Evolutionary conservation across 2,888 invertebrate species (phyloP).

Genomic region (Parnassius apollo): DNA sequence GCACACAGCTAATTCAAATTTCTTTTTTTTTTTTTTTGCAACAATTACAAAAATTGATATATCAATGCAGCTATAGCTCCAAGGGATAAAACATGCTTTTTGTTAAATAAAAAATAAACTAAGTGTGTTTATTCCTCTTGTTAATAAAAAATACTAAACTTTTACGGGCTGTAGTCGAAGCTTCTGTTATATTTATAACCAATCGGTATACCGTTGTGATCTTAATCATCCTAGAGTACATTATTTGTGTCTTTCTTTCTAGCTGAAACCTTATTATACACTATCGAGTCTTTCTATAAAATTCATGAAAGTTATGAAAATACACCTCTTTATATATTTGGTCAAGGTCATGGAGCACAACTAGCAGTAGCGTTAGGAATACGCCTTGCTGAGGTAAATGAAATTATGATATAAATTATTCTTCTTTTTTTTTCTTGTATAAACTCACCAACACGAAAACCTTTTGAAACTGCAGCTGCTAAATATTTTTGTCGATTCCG

Average conservation of each 20-base stretch:
- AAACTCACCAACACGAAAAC: not conserved
- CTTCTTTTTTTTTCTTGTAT: not conserved
- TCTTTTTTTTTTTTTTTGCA: too few relatives aligned
- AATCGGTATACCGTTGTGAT: not conserved
- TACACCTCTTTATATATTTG: conserved; percentile 89
- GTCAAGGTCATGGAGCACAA: conserved; percentile 95
- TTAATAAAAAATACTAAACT: not conserved
- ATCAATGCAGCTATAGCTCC: too few relatives aligned
- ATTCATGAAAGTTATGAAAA: conserved; percentile 82
- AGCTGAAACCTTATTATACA: conserved; percentile 86
- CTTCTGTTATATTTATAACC: not conserved
- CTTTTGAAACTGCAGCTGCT: not conserved
- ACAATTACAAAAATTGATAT: too few relatives aligned
- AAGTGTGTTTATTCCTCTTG: too few relatives aligned
- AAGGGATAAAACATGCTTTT: too few relatives aligned
- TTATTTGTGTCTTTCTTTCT: conserved; percentile 32
- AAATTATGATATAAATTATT: not conserved
- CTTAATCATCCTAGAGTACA: not conserved
- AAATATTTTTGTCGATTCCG: not conserved
- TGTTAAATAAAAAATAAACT: too few relatives aligned
- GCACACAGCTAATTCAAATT: too few relatives aligned
- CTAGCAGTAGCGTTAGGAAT: conserved; percentile 89
- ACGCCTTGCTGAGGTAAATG: conserved; percentile 65
- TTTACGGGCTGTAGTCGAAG: not conserved
- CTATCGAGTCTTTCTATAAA: conserved; percentile 85